Evolutionary conservation across 2,888 invertebrate genomes (phyloP).

Genomic region (Protonemura montana): DNA sequence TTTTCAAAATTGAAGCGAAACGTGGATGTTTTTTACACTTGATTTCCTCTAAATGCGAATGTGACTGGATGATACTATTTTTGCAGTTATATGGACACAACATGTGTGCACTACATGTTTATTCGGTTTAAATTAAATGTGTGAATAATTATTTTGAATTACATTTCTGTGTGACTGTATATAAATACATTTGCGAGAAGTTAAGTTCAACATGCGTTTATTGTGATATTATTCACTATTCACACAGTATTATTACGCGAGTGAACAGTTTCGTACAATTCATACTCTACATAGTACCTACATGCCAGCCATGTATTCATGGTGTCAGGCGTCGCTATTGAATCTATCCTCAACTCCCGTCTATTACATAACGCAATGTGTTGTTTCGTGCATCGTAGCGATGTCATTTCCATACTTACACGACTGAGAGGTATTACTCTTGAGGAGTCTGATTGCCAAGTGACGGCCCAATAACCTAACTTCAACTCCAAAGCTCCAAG

Average conservation of each 20-base stretch:
- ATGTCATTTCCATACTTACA: constrained; percentile 19
- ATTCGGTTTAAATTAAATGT: not conserved
- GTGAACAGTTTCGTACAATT: not conserved
- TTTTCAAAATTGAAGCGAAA: not conserved
- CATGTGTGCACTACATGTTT: not conserved
- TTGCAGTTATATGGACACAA: not conserved
- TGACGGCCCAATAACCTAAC: constrained; percentile 36
- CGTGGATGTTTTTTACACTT: not conserved
- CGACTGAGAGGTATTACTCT: not conserved
- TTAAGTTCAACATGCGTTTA: not conserved
- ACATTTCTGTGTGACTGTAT: not conserved
- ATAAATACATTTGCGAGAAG: not conserved
- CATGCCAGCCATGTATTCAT: not conserved
- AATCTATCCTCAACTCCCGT: not conserved
- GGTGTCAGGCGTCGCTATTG: not conserved
- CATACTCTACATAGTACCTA: no score
- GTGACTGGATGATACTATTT: not conserved
- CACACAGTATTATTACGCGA: not conserved
- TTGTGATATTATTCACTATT: constrained; percentile 4
- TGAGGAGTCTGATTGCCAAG: not conserved
- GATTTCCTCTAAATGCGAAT: not conserved
- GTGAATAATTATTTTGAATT: not conserved
- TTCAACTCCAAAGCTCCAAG: constrained; percentile 1
- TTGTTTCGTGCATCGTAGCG: constrained; percentile 10
- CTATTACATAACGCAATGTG: not conserved